A percentile compares a stretch with the other conserved stretches of the same genome.
Conservation (phyloP, 2,113 vertebrate species). For the Marmota flaviventris region DNA sequence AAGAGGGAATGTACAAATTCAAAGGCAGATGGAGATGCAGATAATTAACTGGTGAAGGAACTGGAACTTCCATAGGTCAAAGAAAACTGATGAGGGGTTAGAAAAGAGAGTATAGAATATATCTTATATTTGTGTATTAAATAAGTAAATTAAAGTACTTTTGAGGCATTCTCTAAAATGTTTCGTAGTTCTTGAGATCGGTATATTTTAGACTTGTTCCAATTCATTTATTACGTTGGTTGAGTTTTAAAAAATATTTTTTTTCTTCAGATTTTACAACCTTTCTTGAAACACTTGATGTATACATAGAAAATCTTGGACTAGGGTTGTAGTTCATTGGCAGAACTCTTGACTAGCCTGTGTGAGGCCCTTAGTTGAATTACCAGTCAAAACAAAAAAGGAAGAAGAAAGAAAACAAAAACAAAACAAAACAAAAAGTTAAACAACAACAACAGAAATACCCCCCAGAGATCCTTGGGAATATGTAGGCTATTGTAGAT, state of each 20-base stretch:
- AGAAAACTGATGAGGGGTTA: not conserved
- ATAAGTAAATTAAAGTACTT: constrained; percentile 11
- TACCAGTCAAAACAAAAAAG: no score
- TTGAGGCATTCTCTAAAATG: not conserved
- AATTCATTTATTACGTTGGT: not conserved
- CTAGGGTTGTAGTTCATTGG: no score
- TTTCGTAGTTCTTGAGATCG: not conserved
- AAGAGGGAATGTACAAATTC: not conserved
- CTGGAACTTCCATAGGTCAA: not conserved
- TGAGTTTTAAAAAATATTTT: not conserved
- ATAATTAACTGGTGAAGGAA: not conserved
- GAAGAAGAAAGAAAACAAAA: no score
- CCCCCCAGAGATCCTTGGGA: not conserved
- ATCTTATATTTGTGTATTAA: not conserved
- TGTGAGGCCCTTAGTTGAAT: no score
- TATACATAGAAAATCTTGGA: not conserved
- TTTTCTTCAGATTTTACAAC: not conserved
- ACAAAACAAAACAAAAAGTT: no score
- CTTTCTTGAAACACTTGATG: not conserved
- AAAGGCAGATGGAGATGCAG: not conserved
- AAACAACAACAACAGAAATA: no score
- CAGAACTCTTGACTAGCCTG: no score
- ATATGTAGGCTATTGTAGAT: not conserved
- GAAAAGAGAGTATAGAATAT: not conserved
- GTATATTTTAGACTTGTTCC: not conserved